Base-by-base conservation (phyloP, 2,113 vertebrate genomes). In the Ascaphus truei region DNA sequence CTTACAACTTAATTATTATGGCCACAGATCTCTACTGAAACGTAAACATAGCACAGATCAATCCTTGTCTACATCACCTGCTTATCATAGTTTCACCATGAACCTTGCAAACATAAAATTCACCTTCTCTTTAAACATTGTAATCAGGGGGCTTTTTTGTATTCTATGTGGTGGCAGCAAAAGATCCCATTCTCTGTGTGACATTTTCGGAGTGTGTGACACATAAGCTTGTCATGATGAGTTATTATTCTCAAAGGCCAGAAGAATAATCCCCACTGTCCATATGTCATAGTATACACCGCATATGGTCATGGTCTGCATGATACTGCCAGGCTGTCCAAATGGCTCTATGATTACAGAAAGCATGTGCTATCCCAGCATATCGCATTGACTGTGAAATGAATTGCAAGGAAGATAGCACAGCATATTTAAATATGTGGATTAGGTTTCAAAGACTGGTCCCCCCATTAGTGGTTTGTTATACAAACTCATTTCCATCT, bases 211-310 rank as follows among this genome's bases (percentile, higher is more conserved):
- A 29, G 56, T 61, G 67, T 52, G 56, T 71, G 41, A 71, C 60
- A 71, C 57, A 71, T 60, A 71, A 60, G 45, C 56, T 71, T 71
- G 67, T 71, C 67, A 71, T 37, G 25, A 71, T 71, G 67, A 71
- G 67, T 37, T 37, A 71, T 71, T 50, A 29, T 23, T 50, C 47
- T 41, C 45, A 20, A 52, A 41, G 33, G 56, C 25, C 57, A 23
- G 34, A 71, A 61, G 33, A 71, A 61, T 71, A 71, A 51, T 52
- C 33, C 34, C 13, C 33, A 52, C 45, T 22, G 45, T 61, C 67
- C 67, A 71, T 61, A 71, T 71, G 67, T 41, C 67, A 52, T 52
- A 60, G 13, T 11, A 13, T 41, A 60, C 22, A 30, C 25, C 57
- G 52, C 67, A 71, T 71, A 61, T 71, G 67, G 67, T 52, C 45